A percentile compares a stretch with the other conserved stretches of the same genome.
These are phyloP conservation scores for Synanceia verrucosa DNA, from an alignment of 2,797 vertebrate genomes.

Conservation along the genomic window DNA sequence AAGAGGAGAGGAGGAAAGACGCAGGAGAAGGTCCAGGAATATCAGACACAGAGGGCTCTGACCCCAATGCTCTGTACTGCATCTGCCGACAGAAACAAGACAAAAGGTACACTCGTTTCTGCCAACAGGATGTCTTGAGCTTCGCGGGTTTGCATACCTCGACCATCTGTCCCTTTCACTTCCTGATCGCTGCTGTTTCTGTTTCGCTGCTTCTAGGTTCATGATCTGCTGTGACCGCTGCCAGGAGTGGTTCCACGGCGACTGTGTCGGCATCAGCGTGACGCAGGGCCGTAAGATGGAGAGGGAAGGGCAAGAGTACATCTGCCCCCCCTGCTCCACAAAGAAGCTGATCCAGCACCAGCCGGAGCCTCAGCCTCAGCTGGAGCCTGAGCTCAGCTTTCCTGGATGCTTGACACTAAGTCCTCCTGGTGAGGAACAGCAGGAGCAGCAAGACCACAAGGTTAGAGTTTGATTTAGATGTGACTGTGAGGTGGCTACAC, in stretches of 20 bases:
- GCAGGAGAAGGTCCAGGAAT: slow-evolving; percentile 65
- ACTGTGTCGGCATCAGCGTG: slow-evolving; percentile 91
- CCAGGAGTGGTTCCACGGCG: slow-evolving; percentile 93
- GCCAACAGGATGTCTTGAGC: slow-evolving; percentile 12
- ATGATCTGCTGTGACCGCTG: slow-evolving; percentile 96
- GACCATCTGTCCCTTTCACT: slow-evolving; percentile 42
- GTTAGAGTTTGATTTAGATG: slow-evolving; percentile 80
- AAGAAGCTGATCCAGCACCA: slow-evolving; percentile 70
- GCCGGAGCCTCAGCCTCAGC: slow-evolving; percentile 32
- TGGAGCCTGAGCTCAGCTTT: slow-evolving; percentile 30
- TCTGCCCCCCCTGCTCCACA: slow-evolving; percentile 89
- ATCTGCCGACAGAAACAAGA: slow-evolving; percentile 91
- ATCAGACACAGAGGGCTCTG: slow-evolving; percentile 81
- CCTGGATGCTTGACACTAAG: slow-evolving; percentile 58
- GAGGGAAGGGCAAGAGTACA: slow-evolving; percentile 87
- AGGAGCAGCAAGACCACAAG: slow-evolving; percentile 84
- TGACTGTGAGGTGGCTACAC: no score
- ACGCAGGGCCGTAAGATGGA: slow-evolving; percentile 85
- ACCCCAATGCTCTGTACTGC: slow-evolving; percentile 86
- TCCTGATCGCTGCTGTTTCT: slow-evolving; percentile 27
- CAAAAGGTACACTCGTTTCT: slow-evolving; percentile 84
- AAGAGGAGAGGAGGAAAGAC: slow-evolving; percentile 7
- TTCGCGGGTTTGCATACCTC: slow-evolving; percentile 37
- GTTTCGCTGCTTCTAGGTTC: slow-evolving; percentile 80
- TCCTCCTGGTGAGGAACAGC: slow-evolving; percentile 75